Conservation (phyloP, 1,140 invertebrate genomes). For the Drosophila willistoni region DNA sequence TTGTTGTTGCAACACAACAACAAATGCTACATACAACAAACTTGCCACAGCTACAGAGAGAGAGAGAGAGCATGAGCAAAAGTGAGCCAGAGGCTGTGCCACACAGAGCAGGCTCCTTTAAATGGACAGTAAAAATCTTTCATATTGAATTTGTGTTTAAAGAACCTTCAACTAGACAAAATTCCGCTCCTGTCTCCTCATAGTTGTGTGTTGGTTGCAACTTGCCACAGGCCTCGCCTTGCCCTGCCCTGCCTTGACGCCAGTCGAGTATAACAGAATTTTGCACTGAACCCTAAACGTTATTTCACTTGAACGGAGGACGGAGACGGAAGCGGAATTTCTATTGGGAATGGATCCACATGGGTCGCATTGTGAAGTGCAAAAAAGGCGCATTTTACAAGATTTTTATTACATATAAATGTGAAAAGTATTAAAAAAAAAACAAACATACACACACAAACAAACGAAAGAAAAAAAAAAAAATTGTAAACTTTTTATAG, state of each 20-base stretch:
- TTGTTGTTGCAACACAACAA: constrained; percentile 47
- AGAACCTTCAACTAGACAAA: constrained; percentile 10
- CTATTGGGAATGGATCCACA: constrained; percentile 37
- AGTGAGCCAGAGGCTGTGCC: background rate
- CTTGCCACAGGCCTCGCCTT: constrained; percentile 21
- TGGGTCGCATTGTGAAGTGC: constrained; percentile 69
- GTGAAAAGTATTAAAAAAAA: constrained; percentile 78
- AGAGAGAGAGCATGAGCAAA: too few relatives aligned
- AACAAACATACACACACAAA: background rate
- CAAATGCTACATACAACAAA: constrained; percentile 52
- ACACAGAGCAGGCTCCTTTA: background rate
- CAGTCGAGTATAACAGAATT: constrained; percentile 69
- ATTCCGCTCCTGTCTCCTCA: constrained; percentile 30
- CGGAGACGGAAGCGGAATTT: background rate
- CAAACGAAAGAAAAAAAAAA: background rate
- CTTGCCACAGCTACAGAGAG: constrained; percentile 21
- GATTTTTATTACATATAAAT: constrained; percentile 81
- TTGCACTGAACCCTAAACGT: constrained; percentile 73
- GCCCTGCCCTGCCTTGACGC: constrained; percentile 9
- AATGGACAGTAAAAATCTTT: background rate
- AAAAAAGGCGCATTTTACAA: constrained; percentile 82
- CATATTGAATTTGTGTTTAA: background rate
- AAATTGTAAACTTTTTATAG: constrained; percentile 74
- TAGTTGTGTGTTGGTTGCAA: constrained; percentile 50
- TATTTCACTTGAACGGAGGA: constrained; percentile 8